These are phyloP conservation scores for Tichodroma muraria DNA, from an alignment of 2,113 vertebrate genomes.

Conservation along the genomic window DNA sequence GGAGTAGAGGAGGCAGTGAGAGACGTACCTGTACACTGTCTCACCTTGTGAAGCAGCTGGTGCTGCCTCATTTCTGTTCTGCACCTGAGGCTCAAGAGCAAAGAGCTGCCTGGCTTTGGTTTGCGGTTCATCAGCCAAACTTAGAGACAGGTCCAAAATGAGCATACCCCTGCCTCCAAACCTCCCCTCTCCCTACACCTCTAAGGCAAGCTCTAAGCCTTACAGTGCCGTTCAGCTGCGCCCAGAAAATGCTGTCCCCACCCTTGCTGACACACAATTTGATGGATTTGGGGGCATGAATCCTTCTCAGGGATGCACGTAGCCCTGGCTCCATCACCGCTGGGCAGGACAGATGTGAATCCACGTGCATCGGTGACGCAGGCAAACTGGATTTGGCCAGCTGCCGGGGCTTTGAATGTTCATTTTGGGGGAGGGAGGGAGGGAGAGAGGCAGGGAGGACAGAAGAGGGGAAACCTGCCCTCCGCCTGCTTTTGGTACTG, in stretches of 20 bases:
- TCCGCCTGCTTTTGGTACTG: background rate
- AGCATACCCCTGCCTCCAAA: background rate
- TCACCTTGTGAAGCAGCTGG: background rate
- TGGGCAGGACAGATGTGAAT: constrained; percentile 53
- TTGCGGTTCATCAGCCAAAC: background rate
- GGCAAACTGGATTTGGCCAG: constrained; percentile 48
- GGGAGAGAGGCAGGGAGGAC: background rate
- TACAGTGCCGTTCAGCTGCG: background rate
- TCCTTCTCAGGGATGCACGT: background rate
- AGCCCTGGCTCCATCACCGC: background rate
- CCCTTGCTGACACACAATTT: background rate
- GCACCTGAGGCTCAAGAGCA: background rate
- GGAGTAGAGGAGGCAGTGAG: background rate
- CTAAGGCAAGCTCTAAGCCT: background rate
- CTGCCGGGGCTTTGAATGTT: constrained; percentile 43
- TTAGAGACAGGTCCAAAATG: background rate
- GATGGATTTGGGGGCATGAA: constrained; percentile 12
- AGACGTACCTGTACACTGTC: background rate
- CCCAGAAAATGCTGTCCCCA: background rate
- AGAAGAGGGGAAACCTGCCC: background rate
- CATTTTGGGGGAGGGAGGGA: background rate
- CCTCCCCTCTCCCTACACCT: background rate
- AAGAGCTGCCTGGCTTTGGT: background rate
- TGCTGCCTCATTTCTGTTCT: background rate
- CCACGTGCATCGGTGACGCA: constrained; percentile 30